Evolutionary conservation across 1,140 invertebrate species (phyloP), one percentile per base, ranked within the genome.

Genomic region (Manduca sexta): DNA sequence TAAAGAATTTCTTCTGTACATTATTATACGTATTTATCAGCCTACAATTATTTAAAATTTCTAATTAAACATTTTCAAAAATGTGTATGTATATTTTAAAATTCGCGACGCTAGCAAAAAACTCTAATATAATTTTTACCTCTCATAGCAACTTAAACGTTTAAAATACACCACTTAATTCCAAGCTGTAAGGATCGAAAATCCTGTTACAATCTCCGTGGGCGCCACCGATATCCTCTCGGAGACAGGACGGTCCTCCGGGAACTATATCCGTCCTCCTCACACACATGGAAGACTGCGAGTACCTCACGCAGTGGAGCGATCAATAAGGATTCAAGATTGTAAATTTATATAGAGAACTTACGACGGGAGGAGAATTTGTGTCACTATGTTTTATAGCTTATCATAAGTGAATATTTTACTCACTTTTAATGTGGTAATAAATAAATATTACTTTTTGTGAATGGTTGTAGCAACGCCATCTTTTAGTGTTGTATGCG

Each of bases 271-370:
- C 21, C 21, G 40, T 58, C 56, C 40, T 17, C 39, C 21, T 63
- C 47, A 40, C 26, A 50, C 51, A 12, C 8, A 14, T 16, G 31
- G 13, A 26, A 47, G 29, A n/a, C 2, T 11, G 29, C 43, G 21
- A 58, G 38, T 21, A 40, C 52, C 45, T 40, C 10, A 35, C 31
- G 53, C 12, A 45, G 13, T 26, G 31, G 48, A 50, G 35, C 59
- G 62, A 64, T 61, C 59, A 60, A 60, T 64, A 60, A 64, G 52
- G 54, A 61, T 45, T 53, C 51, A 29, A 42, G 45, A 50, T 57
- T 64, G 47, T 56, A 51, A 64, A 60, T 59, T 63, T n/a, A n/a
- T n/a, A 26, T 26, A 26, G 4, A 26, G 21, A 26, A 3, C 21
- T 26, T 26, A 26, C 3, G 21, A 3, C 21, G 21, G 4, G 8